Percentiles rank a stretch among this genome's conserved stretches.
These are phyloP conservation scores for Apodemus sylvaticus DNA, from an alignment of 2,113 vertebrate genomes.

Conservation along the genomic window DNA sequence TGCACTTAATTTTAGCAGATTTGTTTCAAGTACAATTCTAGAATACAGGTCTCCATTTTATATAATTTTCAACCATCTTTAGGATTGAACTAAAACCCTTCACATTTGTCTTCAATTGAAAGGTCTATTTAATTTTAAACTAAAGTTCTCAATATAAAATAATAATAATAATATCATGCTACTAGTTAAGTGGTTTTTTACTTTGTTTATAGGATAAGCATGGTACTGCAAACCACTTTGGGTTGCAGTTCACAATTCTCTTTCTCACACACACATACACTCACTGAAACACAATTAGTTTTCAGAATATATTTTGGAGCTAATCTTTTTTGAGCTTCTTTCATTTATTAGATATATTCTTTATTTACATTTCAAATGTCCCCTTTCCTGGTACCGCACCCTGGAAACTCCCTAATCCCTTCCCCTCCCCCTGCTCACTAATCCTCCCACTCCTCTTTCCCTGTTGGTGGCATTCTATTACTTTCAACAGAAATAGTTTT, in stretches of 20 bases:
- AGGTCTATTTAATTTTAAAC: constrained; percentile 18
- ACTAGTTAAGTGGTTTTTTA: not conserved
- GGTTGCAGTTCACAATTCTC: no score
- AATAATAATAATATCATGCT: not conserved
- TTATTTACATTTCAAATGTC: no score
- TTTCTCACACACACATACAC: not conserved
- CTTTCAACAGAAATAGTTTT: not conserved
- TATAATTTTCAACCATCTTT: not conserved
- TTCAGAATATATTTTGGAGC: constrained; percentile 38
- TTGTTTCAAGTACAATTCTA: not conserved
- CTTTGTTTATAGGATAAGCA: not conserved
- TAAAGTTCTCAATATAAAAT: not conserved
- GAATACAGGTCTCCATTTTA: not conserved
- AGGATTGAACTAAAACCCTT: constrained; percentile 30
- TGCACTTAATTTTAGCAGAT: not conserved
- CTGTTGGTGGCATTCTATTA: not conserved
- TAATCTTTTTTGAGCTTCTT: no score
- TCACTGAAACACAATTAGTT: not conserved
- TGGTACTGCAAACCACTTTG: not conserved
- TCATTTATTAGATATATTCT: no score
- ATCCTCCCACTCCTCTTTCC: no score
- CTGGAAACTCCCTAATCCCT: no score
- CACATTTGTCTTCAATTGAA: not conserved
- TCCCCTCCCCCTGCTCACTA: no score
- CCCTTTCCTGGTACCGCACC: no score